A percentile compares a stretch with the other conserved stretches of the same genome.
Evolutionary conservation across 2,888 invertebrate genomes (phyloP).

Genomic region (Ernsta delagoae): DNA sequence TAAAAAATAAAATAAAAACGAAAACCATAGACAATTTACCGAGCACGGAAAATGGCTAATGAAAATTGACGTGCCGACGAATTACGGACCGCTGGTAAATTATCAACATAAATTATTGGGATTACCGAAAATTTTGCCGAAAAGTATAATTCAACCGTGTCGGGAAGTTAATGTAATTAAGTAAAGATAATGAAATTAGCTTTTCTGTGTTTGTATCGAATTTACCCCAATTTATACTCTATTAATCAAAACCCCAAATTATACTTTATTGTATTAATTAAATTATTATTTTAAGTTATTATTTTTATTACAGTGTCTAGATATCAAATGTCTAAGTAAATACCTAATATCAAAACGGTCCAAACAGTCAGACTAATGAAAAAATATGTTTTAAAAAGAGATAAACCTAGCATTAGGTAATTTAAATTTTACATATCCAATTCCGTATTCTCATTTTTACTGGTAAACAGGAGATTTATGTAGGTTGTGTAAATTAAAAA

Average conservation of each 20-base stretch:
- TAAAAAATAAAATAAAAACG: constrained; percentile 27
- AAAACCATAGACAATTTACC: constrained; percentile 12
- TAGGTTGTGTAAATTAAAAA: constrained; percentile 29
- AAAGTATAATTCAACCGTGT: too few relatives aligned
- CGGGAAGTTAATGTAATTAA: background rate
- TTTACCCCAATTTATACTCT: too few relatives aligned
- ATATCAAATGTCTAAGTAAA: too few relatives aligned
- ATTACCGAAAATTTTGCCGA: constrained; percentile 4
- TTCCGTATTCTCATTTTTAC: constrained; percentile 6
- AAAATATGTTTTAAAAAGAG: background rate
- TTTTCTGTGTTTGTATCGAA: too few relatives aligned
- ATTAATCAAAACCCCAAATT: too few relatives aligned
- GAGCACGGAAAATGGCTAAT: constrained; percentile 27
- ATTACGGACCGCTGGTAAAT: constrained; percentile 17
- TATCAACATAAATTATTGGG: constrained; percentile 22
- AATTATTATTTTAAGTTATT: too few relatives aligned
- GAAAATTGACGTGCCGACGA: constrained; percentile 26
- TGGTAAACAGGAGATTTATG: constrained; percentile 26
- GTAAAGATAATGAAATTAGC: background rate
- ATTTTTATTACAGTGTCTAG: too few relatives aligned
- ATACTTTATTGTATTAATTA: too few relatives aligned
- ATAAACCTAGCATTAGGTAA: too few relatives aligned
- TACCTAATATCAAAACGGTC: too few relatives aligned
- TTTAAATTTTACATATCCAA: constrained; percentile 20
- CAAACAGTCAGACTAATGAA: too few relatives aligned